phyloP scores from a whole-genome alignment of 2,113 vertebrate genomes.

The Sphaerodactylus townsendi region DNA sequence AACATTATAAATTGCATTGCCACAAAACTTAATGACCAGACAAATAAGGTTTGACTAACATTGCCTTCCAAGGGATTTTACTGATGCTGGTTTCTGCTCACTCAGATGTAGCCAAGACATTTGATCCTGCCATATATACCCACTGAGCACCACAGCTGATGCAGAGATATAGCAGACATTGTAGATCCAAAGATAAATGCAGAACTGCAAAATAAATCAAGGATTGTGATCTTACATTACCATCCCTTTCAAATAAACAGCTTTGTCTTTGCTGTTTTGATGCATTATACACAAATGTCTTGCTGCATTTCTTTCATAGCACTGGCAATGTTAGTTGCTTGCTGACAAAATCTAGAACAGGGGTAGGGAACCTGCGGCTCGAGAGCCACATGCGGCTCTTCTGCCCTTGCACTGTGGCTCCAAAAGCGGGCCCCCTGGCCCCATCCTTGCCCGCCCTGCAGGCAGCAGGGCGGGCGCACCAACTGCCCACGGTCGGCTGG shows the following conservation, averaged over 20 bases:
- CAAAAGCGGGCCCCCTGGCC: too few relatives aligned
- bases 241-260: neutral
- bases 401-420: too few relatives aligned
- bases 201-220: neutral
- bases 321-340: neutral
- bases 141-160: neutral
- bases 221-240: neutral
- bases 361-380: too few relatives aligned
- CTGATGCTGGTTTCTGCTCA: neutral
- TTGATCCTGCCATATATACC: neutral
- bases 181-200: neutral
- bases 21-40: constrained; percentile 15
- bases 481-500: too few relatives aligned
- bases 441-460: too few relatives aligned
- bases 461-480: too few relatives aligned
- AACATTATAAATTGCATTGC: constrained; percentile 28
- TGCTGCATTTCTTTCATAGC: neutral
- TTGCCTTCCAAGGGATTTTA: constrained; percentile 38
- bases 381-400: too few relatives aligned
- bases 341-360: neutral
- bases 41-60: constrained; percentile 10
- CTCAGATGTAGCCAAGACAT: constrained; percentile 1
- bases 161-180: constrained; percentile 4
- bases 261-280: neutral
- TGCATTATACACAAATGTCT: neutral